These are phyloP conservation scores for Boloria selene DNA, from an alignment of 2,888 invertebrate genomes.

Conservation along the genomic window DNA sequence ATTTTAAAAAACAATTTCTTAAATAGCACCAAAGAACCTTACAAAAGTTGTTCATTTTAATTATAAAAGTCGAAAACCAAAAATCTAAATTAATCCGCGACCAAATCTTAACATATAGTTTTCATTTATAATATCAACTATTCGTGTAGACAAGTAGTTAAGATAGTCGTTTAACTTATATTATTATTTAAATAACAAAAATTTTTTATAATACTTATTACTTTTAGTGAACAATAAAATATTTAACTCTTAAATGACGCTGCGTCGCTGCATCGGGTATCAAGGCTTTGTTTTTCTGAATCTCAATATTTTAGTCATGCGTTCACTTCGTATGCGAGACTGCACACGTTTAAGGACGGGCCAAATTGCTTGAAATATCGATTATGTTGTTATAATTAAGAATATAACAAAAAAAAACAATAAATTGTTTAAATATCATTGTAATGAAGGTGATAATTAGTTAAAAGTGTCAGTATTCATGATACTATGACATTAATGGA, in stretches of 20 bases:
- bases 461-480: not conserved
- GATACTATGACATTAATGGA: too few relatives aligned
- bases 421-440: constrained; percentile 11
- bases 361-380: constrained; percentile 21
- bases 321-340: constrained; percentile 21
- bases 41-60: too few relatives aligned
- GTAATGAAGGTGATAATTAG: constrained; percentile 2
- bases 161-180: too few relatives aligned
- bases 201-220: too few relatives aligned
- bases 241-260: constrained; percentile 6
- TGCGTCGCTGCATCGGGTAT: not conserved
- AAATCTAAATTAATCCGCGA: too few relatives aligned
- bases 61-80: too few relatives aligned
- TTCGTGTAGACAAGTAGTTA: too few relatives aligned
- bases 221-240: constrained; percentile 6
- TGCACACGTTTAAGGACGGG: constrained; percentile 12
- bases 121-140: too few relatives aligned
- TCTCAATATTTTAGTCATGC: constrained; percentile 23
- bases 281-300: constrained; percentile 9
- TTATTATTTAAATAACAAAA: too few relatives aligned
- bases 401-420: not conserved
- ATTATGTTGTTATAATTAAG: constrained; percentile 26
- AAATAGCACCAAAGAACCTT: too few relatives aligned
- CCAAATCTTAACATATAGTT: too few relatives aligned
- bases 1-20: too few relatives aligned